A percentile compares a stretch with the other conserved stretches of the same genome.
phyloP scores from a whole-genome alignment of 2,888 invertebrate species.

The Terebella lapidaria region DNA sequence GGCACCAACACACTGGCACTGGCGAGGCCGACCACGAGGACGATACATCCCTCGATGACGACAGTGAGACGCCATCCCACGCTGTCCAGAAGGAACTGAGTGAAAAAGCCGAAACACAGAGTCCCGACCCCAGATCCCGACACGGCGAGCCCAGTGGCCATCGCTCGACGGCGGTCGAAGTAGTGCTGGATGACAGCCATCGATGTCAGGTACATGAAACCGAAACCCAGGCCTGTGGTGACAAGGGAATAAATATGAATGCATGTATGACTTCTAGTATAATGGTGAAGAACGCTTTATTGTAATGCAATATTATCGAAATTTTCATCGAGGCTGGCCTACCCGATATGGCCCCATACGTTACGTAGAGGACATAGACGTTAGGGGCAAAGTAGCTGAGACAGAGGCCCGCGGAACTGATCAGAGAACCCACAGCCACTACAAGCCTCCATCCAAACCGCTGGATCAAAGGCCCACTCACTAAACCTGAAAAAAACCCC shows the following conservation, averaged over 20 bases:
- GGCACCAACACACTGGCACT: slow-evolving; percentile 1
- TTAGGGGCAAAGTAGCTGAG: slow-evolving; percentile 76
- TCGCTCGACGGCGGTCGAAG: slow-evolving; percentile 53
- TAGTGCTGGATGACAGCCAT: slow-evolving; percentile 24
- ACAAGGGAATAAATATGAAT: not conserved
- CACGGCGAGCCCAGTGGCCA: slow-evolving; percentile 24
- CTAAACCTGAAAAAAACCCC: slow-evolving; percentile 87
- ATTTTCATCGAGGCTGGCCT: too few species aligned
- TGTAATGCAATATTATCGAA: not conserved
- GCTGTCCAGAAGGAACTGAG: slow-evolving; percentile 4
- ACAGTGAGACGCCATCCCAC: slow-evolving; percentile 17
- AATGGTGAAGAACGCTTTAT: not conserved
- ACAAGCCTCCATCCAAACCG: slow-evolving; percentile 87
- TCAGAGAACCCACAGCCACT: slow-evolving; percentile 77
- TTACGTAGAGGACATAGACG: slow-evolving; percentile 77
- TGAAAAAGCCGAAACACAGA: slow-evolving; percentile 14
- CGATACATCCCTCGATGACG: slow-evolving; percentile 4
- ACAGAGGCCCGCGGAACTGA: slow-evolving; percentile 71
- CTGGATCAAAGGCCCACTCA: slow-evolving; percentile 91
- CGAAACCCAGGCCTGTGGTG: slow-evolving; percentile 21
- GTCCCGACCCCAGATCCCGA: slow-evolving; percentile 21
- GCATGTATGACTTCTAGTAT: too few species aligned
- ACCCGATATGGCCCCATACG: slow-evolving; percentile 84
- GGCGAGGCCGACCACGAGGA: not conserved
- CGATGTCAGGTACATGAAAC: slow-evolving; percentile 24